A percentile compares a stretch with the other conserved stretches of the same genome.
Evolutionary conservation across 2,113 vertebrate species (phyloP).

Genomic region (Collichthys lucidus): DNA sequence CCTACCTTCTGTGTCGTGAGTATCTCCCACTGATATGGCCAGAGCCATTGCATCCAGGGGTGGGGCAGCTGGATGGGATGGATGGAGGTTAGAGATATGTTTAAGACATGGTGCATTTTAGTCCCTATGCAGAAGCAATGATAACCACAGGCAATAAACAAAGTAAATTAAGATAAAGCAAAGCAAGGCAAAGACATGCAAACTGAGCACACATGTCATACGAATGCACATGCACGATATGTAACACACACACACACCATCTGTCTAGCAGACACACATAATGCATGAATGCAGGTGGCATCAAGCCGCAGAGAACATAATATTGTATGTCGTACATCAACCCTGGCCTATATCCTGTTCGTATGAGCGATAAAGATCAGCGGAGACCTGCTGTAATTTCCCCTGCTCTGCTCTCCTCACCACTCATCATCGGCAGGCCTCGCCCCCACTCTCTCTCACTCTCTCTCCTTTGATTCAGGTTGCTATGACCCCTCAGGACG

Average conservation of each 20-base stretch:
- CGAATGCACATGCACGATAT: conserved; percentile 57
- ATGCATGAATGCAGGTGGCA: conserved; percentile 71
- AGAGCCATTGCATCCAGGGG: conserved; percentile 95
- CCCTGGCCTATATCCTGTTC: conserved; percentile 78
- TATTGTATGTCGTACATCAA: conserved; percentile 79
- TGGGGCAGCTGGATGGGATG: conserved; percentile 92
- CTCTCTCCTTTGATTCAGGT: conserved; percentile 62
- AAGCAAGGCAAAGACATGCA: conserved; percentile 60
- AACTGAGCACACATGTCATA: conserved; percentile 38
- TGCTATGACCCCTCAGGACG: conserved; percentile 76
- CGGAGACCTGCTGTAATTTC: conserved; percentile 77
- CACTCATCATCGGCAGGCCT: conserved; percentile 55
- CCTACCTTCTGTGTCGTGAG: conserved; percentile 96
- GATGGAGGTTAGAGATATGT: conserved; percentile 81
- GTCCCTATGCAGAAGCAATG: conserved; percentile 63
- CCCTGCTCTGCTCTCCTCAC: conserved; percentile 70
- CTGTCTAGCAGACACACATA: conserved; percentile 47
- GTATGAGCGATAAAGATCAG: conserved; percentile 75
- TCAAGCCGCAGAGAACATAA: conserved; percentile 58
- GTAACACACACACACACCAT: neutral
- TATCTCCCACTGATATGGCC: conserved; percentile 97
- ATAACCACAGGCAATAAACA: conserved; percentile 42
- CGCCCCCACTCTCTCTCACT: neutral
- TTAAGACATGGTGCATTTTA: conserved; percentile 70
- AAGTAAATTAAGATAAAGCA: conserved; percentile 53